Percentiles rank a stretch among this genome's conserved stretches.
phyloP scores from a whole-genome alignment of 2,113 vertebrate species.

The Euleptes europaea region DNA sequence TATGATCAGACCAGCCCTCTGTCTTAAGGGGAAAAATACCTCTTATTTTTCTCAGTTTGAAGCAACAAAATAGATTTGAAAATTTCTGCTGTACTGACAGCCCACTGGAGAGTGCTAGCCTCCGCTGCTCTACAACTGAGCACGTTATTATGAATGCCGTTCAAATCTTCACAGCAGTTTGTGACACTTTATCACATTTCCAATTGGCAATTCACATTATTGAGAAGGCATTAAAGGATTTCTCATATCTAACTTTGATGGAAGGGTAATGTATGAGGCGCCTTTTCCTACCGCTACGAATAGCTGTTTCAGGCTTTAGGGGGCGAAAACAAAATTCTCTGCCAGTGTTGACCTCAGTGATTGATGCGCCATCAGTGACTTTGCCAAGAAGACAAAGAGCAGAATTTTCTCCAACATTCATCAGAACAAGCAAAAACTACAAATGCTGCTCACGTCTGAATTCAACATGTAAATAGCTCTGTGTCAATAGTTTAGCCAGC shows the following conservation, averaged over 20 bases:
- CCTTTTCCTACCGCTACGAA: background rate
- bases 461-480: background rate
- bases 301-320: background rate
- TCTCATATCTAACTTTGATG: conserved; percentile 26
- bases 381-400: conserved; percentile 5
- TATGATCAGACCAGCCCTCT: background rate
- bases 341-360: conserved; percentile 29
- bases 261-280: conserved; percentile 15
- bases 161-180: background rate
- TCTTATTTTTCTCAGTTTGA: background rate
- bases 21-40: background rate
- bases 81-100: background rate
- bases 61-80: background rate
- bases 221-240: conserved; percentile 13
- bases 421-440: background rate
- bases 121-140: background rate
- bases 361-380: conserved; percentile 24
- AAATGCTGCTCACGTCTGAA: background rate
- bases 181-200: conserved; percentile 32
- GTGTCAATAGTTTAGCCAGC: background rate
- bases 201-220: conserved; percentile 12
- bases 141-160: conserved; percentile 5
- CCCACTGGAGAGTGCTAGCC: background rate
- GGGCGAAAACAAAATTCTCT: conserved; percentile 10
- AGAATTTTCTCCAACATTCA: background rate